Base-by-base conservation (phyloP, 2,113 vertebrate species). In the Tricholaema leucomelas region DNA sequence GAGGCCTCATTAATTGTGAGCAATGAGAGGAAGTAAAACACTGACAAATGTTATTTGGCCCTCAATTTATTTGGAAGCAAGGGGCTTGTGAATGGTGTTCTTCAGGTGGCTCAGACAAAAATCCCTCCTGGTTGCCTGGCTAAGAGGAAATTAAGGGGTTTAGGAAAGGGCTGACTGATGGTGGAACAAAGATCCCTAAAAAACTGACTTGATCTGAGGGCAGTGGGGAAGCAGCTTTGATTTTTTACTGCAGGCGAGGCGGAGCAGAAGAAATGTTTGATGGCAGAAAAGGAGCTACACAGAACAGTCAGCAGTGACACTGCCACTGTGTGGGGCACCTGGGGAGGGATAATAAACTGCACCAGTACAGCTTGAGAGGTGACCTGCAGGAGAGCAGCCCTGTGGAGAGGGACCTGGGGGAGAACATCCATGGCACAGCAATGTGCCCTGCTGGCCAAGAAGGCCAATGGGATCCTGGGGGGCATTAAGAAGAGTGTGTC, bases 1-100 rank as follows among this genome's bases (percentile, higher is more conserved):
- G 82, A 84, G 48, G 78, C 58, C 77, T 94, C 23, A 12, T 95
- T 95, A 87, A 97, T 92, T 93, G 90, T 61, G 66, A 91, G 46
- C 87, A 96, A 82, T n/a, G 25, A 93, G 75, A 38, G 74, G 67
- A 54, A 93, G 66, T 70, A 10, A 72, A 67, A 73, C 81, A 31
- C 56, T 50, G 92, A 78, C 86, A 91, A 60, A 67, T 30, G 23
- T n/a, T 61, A 50, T 81, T 91, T 79, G 74, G 70, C 83, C 79
- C 30, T 58, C 48, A 67, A 54, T 71, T 52, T 93, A 12, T 75
- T 67, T 23, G 27, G 64, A 63, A 79, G 24, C 15, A 10, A 15
- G 31, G 50, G 66, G 23, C 66, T 84, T 83, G 77, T 44, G 21
- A 9, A 5, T 30, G 12, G 44, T 15, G 56, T 67, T 70, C n/a